Evolutionary conservation across 2,797 vertebrate genomes (phyloP), one percentile per base, ranked within the genome.

Genomic region (Periophthalmus magnuspinnatus): DNA sequence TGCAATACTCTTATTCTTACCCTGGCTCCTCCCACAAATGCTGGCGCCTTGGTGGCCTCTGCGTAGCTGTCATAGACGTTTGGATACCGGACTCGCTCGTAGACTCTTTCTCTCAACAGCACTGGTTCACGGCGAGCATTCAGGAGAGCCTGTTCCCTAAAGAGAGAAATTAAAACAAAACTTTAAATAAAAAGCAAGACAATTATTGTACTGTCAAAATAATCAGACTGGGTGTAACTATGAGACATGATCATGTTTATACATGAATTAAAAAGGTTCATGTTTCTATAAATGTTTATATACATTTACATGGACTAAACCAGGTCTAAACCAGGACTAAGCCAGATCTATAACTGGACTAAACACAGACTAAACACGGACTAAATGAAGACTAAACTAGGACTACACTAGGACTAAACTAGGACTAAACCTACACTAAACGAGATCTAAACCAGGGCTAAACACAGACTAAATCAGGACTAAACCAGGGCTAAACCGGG

Each of bases 21-120:
- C 95, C 95, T 97, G 82, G 96, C 91, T 88, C 97, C 98, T 74
- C 96, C 96, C 68, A 99, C 94, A 88, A 98, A 99, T 5, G 97
- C 96, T 48, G 97, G 95, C 6, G 94, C 93, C 92, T 93, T 97
- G 65, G 92, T 90, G 71, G 97, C 96, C 88, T 98, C 96, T 19
- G 93, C 94, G 52, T 95, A 95, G 71, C 94, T 89, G 88, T 99
- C 97, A 67, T 97, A 99, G 74, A 99, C 97, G 56, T 99, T 94
- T 0, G 97, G 97, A 81, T 96, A 99, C 64, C 80, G 92, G 71
- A 97, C 90, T 54, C 92, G 94, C 83, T 97, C 94, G 0, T 92
- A 84, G 22, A 95, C 94, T 80, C 94, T 88, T 8, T 95, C 95
- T 55, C 94, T 95, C 55, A 86, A 67, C 50, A 98, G 80, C 36